Percentiles rank a stretch among this genome's conserved stretches.
phyloP scores from a whole-genome alignment of 2,888 invertebrate genomes.

The Pheosia gnoma region DNA sequence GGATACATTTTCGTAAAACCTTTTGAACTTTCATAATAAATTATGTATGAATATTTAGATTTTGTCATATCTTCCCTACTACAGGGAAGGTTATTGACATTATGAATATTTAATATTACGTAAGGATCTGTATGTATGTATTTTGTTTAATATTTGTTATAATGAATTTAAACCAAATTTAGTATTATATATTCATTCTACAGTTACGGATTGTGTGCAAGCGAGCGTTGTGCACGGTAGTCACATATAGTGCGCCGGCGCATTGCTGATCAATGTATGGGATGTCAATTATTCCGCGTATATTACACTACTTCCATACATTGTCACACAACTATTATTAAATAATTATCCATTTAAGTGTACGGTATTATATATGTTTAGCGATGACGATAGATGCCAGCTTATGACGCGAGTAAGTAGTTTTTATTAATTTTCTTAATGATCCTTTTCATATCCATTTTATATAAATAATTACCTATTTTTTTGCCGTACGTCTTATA shows the following conservation, averaged over 20 bases:
- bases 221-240: constrained; percentile 18
- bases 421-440: constrained; percentile 7
- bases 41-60: constrained; percentile 9
- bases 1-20: constrained; percentile 23
- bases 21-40: no score
- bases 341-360: constrained; percentile 42
- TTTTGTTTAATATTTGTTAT: constrained; percentile 1
- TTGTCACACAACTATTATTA: constrained; percentile 51
- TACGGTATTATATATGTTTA: constrained; percentile 31
- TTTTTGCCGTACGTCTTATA: constrained; percentile 2
- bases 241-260: constrained; percentile 15
- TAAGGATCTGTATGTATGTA: constrained; percentile 1
- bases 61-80: constrained; percentile 25
- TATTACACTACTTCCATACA: constrained; percentile 55
- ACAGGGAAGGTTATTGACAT: constrained; percentile 10
- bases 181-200: constrained; percentile 45
- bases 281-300: constrained; percentile 46
- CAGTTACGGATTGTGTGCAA: constrained; percentile 27
- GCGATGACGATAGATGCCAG: constrained; percentile 13
- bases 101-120: not conserved
- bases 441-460: not conserved
- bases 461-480: not conserved
- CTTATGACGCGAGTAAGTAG: constrained; percentile 7
- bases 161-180: constrained; percentile 48
- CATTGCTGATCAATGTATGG: constrained; percentile 59